These are phyloP conservation scores for Exephanes ischioxanthus DNA, from an alignment of 2,888 invertebrate species.

Conservation along the genomic window DNA sequence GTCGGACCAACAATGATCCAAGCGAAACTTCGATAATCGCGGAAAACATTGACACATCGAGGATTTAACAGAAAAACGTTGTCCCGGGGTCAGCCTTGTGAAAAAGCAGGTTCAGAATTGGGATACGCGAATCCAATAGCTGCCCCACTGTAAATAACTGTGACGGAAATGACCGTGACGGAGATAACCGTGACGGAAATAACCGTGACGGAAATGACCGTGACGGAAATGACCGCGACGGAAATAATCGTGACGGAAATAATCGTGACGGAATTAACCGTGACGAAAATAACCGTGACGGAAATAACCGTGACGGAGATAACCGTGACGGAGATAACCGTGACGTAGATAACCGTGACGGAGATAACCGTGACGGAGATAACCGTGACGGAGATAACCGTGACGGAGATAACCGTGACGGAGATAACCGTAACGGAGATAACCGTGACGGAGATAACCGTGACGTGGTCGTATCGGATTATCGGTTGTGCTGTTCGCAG, in stretches of 20 bases:
- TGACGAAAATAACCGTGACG: too few species aligned
- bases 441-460: neutral
- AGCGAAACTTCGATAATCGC: neutral
- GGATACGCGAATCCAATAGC: neutral
- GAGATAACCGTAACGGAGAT: too few species aligned
- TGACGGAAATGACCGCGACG: too few species aligned
- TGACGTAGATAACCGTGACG: slow-evolving; percentile 57
- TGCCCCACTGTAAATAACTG: slow-evolving; percentile 73
- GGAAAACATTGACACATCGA: neutral
- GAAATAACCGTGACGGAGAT: slow-evolving; percentile 50
- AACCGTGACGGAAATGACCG: too few species aligned
- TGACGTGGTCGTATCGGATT: slow-evolving; percentile 48
- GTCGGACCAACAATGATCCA: neutral
- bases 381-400: too few species aligned
- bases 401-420: too few species aligned
- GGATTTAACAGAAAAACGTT: neutral
- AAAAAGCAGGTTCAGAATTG: neutral
- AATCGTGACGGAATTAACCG: too few species aligned
- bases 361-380: too few species aligned
- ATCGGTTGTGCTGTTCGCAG: slow-evolving; percentile 19
- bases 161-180: slow-evolving; percentile 69
- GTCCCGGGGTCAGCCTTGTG: neutral
- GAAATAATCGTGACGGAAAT: too few species aligned
- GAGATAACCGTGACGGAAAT: slow-evolving; percentile 72
- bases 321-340: slow-evolving; percentile 72